Evolutionary conservation across 2,888 invertebrate species (phyloP).

Genomic region (Parnassius orleans): DNA sequence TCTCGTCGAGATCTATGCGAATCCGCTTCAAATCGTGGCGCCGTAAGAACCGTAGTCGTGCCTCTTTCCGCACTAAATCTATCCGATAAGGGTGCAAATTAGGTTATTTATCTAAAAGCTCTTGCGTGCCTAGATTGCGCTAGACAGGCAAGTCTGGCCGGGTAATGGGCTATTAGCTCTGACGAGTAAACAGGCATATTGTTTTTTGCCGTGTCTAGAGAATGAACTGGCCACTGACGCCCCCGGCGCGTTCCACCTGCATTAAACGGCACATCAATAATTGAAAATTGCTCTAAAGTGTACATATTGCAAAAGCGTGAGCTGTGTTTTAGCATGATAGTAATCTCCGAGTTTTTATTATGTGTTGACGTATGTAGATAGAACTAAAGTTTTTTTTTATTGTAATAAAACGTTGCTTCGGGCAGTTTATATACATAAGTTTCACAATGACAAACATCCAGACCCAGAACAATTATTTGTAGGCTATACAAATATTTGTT

Average conservation of each 20-base stretch:
- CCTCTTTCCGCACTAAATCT: background rate
- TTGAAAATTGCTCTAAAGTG: conserved; percentile 23
- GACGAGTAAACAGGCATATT: conserved; percentile 54
- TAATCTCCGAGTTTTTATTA: conserved; percentile 14
- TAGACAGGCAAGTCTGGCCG: conserved; percentile 32
- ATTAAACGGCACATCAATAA: conserved; percentile 23
- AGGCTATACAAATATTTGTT: too few relatives aligned
- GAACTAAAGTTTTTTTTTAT: background rate
- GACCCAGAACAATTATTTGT: too few relatives aligned
- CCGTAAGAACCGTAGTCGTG: too few relatives aligned
- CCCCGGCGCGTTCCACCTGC: conserved; percentile 10
- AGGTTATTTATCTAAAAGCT: conserved; percentile 24
- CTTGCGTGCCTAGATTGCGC: conserved; percentile 24
- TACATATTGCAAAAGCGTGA: conserved; percentile 17
- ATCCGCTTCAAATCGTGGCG: too few relatives aligned
- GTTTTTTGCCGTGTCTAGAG: conserved; percentile 49
- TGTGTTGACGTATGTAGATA: conserved; percentile 12
- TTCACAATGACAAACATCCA: too few relatives aligned
- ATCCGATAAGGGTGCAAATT: conserved; percentile 10
- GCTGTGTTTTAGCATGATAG: conserved; percentile 14
- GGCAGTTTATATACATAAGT: too few relatives aligned
- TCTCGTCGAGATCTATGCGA: too few relatives aligned
- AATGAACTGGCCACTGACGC: conserved; percentile 8
- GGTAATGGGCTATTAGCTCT: conserved; percentile 55
- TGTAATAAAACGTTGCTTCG: too few relatives aligned